Evolutionary conservation across 2,888 invertebrate genomes (phyloP).

Genomic region (Lycophotia porphyrea): DNA sequence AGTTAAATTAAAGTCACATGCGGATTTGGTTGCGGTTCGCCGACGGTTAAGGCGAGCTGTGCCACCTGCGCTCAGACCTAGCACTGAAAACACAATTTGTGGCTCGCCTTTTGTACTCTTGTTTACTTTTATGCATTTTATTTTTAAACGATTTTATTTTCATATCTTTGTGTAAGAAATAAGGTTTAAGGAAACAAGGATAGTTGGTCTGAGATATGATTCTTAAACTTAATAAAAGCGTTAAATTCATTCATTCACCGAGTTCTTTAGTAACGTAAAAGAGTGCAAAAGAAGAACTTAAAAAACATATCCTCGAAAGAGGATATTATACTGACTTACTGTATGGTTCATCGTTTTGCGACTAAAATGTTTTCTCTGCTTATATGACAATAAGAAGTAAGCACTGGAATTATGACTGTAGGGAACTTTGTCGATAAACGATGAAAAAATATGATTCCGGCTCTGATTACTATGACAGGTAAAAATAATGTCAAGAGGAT

Average conservation of each 20-base stretch:
- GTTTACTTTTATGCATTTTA: conserved; percentile 85
- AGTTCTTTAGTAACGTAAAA: background rate
- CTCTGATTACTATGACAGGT: background rate
- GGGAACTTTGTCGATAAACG: background rate
- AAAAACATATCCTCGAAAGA: background rate
- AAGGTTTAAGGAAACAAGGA: background rate
- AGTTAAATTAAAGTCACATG: conserved; percentile 89
- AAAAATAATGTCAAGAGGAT: background rate
- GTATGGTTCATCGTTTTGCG: background rate
- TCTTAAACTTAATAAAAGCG: background rate
- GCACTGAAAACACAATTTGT: conserved; percentile 87
- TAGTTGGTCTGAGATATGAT: background rate
- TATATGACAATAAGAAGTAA: background rate
- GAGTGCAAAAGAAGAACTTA: background rate
- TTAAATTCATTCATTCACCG: background rate
- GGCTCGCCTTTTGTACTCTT: conserved; percentile 82
- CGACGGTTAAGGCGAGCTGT: conserved; percentile 81
- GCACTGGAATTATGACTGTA: background rate
- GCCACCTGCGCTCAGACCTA: conserved; percentile 83
- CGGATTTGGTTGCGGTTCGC: conserved; percentile 84
- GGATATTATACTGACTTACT: too few relatives aligned
- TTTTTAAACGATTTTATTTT: conserved; percentile 74
- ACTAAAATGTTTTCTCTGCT: background rate
- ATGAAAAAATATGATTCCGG: background rate
- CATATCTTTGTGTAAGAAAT: conserved; percentile 17